These are phyloP conservation scores for Gephyroberyx darwinii DNA, from an alignment of 2,797 vertebrate genomes.

Conservation along the genomic window DNA sequence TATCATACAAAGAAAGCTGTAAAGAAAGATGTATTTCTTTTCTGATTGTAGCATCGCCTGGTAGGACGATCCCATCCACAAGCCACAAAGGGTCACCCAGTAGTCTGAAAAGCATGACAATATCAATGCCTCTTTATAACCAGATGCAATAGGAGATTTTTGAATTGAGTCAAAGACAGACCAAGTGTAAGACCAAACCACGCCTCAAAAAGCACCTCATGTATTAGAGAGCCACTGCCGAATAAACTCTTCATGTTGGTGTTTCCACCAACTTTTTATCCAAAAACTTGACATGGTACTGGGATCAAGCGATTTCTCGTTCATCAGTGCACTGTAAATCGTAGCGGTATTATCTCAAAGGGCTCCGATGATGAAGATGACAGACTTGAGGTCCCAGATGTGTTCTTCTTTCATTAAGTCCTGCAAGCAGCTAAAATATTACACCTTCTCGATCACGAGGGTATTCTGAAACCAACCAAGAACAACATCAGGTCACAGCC, in stretches of 20 bases:
- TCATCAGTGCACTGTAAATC: conserved; percentile 26
- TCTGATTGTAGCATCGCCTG: conserved; percentile 3
- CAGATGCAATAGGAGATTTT: not conserved
- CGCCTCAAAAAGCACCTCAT: not conserved
- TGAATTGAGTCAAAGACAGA: not conserved
- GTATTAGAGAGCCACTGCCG: not conserved
- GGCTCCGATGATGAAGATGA: conserved; percentile 7
- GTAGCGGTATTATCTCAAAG: conserved; percentile 6
- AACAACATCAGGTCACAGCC: conserved; percentile 83
- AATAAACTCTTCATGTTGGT: not conserved
- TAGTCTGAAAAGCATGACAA: conserved; percentile 23
- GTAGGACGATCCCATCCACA: conserved; percentile 6
- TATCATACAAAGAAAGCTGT: conserved; percentile 7
- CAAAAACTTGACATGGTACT: too few species aligned
- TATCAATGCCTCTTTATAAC: conserved; percentile 2
- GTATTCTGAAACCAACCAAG: conserved; percentile 85
- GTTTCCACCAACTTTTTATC: too few species aligned
- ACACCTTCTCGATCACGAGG: conserved; percentile 84
- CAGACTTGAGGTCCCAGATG: conserved; percentile 24
- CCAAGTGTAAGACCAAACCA: not conserved
- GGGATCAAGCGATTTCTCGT: not conserved
- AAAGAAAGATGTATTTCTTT: conserved; percentile 21
- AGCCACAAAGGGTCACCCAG: conserved; percentile 3
- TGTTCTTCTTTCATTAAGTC: conserved; percentile 75
- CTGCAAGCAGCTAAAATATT: conserved; percentile 85